A percentile compares a stretch with the other conserved stretches of the same genome.
Conservation (phyloP, 2,113 vertebrate genomes). For the Passer montanus region DNA sequence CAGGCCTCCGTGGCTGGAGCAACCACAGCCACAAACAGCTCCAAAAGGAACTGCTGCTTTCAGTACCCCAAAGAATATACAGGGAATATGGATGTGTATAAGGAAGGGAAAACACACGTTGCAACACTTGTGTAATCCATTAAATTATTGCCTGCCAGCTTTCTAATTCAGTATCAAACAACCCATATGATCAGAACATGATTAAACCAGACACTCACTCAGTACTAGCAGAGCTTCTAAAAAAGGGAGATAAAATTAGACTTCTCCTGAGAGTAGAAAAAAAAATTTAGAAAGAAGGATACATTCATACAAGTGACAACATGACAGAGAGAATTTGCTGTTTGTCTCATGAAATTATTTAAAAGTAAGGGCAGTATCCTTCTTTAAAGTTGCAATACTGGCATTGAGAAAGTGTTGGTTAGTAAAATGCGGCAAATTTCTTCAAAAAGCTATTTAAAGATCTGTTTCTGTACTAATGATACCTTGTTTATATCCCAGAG, state of each 20-base stretch:
- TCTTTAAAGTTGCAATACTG: background rate
- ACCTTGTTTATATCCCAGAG: background rate
- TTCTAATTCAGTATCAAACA: background rate
- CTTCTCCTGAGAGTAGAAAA: background rate
- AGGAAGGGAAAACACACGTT: background rate
- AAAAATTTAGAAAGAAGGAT: background rate
- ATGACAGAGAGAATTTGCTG: background rate
- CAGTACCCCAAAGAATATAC: background rate
- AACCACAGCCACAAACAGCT: background rate
- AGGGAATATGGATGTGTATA: background rate
- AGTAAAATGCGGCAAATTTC: background rate
- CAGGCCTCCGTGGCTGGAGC: background rate
- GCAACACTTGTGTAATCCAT: background rate
- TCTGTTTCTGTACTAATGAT: background rate
- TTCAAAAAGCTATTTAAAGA: background rate
- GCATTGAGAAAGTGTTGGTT: background rate
- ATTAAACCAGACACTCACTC: background rate
- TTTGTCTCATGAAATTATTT: background rate
- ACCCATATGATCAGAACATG: background rate
- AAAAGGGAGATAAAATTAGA: background rate
- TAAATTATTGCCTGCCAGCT: background rate
- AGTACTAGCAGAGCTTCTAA: background rate
- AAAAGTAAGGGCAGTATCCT: background rate
- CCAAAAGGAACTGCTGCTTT: background rate
- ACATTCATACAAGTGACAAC: background rate